Conservation (phyloP, 1,140 invertebrate genomes). For the Caerostris darwini region DNA sequence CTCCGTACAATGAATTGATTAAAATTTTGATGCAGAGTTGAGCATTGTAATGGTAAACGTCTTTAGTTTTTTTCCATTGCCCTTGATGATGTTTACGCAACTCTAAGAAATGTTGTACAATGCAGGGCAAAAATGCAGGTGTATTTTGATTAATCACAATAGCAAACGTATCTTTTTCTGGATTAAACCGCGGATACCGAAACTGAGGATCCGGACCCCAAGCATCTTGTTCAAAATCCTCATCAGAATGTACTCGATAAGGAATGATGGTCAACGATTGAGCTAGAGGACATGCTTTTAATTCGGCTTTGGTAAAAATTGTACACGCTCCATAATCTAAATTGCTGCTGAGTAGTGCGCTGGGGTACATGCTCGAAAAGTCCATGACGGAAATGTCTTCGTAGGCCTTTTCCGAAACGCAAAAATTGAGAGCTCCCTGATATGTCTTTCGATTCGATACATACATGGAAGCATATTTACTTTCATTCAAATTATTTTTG, state of each 20-base stretch:
- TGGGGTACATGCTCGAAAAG: conserved; percentile 53
- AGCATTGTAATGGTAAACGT: conserved; percentile 43
- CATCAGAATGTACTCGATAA: background rate
- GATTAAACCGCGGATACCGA: background rate
- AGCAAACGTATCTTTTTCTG: background rate
- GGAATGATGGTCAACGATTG: background rate
- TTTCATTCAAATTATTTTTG: background rate
- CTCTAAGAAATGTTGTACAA: background rate
- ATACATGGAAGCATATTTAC: background rate
- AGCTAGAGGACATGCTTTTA: background rate
- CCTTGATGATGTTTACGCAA: conserved; percentile 23
- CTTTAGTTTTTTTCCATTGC: conserved; percentile 8
- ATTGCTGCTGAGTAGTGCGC: conserved; percentile 5
- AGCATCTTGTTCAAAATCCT: background rate
- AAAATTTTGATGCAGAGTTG: conserved; percentile 52
- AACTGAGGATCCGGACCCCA: background rate
- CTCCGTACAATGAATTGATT: conserved; percentile 56
- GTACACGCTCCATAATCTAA: conserved; percentile 31
- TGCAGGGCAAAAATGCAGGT: background rate
- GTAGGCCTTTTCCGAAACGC: background rate
- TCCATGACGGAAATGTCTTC: background rate
- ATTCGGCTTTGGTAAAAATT: background rate
- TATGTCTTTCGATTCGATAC: background rate
- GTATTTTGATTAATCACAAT: background rate
- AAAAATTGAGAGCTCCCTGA: conserved; percentile 37